Percentiles rank a stretch among this genome's conserved stretches.
Evolutionary conservation across 2,888 invertebrate genomes (phyloP).

Genomic region (Andrena bicolor): DNA sequence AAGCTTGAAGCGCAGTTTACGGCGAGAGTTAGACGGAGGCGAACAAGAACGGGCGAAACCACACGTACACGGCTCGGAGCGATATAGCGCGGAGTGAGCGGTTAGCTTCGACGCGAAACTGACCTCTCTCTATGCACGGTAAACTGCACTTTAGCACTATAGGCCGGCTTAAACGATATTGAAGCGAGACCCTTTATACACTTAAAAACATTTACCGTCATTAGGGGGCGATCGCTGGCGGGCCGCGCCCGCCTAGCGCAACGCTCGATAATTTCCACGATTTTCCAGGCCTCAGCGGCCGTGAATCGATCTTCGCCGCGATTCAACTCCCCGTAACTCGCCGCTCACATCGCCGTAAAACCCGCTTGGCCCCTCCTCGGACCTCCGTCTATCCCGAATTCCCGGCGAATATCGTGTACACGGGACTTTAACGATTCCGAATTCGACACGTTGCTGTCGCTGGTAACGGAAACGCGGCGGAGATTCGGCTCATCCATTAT

Average conservation of each 20-base stretch:
- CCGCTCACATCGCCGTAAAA: constrained; percentile 20
- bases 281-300: constrained; percentile 3
- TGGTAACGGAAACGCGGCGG: constrained; percentile 1
- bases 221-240: constrained; percentile 57
- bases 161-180: constrained; percentile 71
- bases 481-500: constrained; percentile 19
- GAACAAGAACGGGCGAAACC: constrained; percentile 61
- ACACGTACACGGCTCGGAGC: constrained; percentile 37
- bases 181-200: constrained; percentile 70
- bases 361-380: not conserved
- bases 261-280: constrained; percentile 29
- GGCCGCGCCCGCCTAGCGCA: not conserved
- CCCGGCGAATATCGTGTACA: constrained; percentile 17
- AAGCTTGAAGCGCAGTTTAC: constrained; percentile 62
- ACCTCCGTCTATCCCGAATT: too few relatives aligned
- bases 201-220: constrained; percentile 71
- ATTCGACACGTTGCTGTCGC: constrained; percentile 17
- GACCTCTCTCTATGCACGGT: constrained; percentile 71
- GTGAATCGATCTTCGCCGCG: constrained; percentile 26
- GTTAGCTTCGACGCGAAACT: constrained; percentile 74
- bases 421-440: constrained; percentile 8
- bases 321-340: constrained; percentile 1
- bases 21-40: constrained; percentile 45
- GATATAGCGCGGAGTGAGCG: constrained; percentile 58
- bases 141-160: constrained; percentile 74